Percentiles rank a stretch among this genome's conserved stretches.
phyloP scores from a whole-genome alignment of 2,113 vertebrate species.

The Chloropsis hardwickii region DNA sequence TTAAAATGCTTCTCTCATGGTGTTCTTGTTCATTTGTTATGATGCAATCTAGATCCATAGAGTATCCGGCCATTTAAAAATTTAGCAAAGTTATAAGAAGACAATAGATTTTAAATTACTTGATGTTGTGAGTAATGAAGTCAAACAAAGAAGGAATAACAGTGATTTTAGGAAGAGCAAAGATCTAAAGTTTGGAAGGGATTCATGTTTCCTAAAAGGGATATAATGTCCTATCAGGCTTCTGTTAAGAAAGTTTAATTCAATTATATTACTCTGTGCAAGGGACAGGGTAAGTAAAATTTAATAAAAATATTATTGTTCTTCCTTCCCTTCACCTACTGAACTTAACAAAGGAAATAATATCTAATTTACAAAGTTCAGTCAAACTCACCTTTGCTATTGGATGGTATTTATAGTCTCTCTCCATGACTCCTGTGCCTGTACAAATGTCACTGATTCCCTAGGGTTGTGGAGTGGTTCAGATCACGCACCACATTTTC shows the following conservation, averaged over 20 bases:
- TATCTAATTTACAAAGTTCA: slow-evolving; percentile 49
- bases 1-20: not conserved
- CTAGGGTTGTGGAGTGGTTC: not conserved
- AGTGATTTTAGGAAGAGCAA: not conserved
- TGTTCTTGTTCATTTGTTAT: not conserved
- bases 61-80: not conserved
- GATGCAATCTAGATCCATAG: not conserved
- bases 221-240: not conserved
- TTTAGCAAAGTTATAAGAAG: not conserved
- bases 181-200: not conserved
- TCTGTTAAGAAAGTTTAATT: not conserved
- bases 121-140: not conserved
- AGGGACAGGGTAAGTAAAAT: not conserved
- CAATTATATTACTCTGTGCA: not conserved
- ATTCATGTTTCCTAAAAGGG: not conserved
- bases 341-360: slow-evolving; percentile 23
- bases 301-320: slow-evolving; percentile 2
- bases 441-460: slow-evolving; percentile 27
- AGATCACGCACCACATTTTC: not conserved
- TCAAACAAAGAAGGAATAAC: not conserved
- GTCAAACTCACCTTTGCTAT: not conserved
- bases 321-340: not conserved
- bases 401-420: not conserved
- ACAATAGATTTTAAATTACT: not conserved
- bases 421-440: not conserved